Conservation (phyloP, 2,113 vertebrate species). For the Vulpes ferrilata region DNA sequence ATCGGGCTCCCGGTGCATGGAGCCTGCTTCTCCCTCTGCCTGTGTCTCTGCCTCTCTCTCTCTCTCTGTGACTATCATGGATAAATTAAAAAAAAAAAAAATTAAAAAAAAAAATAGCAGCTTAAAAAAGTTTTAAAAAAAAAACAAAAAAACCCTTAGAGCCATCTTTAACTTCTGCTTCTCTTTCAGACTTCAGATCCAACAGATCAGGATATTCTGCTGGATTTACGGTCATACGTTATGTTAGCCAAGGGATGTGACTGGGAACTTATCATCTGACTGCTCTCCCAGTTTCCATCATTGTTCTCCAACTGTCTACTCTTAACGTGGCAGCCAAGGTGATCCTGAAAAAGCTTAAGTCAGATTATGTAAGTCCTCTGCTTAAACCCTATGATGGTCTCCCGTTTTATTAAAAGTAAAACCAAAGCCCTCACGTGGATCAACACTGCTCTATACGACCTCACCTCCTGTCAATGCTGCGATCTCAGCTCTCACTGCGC, state of each 20-base stretch:
- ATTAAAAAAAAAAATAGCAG: too few relatives aligned
- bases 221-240: neutral
- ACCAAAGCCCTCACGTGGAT: neutral
- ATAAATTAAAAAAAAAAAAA: too few relatives aligned
- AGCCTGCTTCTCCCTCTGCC: too few relatives aligned
- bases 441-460: neutral
- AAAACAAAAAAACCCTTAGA: neutral
- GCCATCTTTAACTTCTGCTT: neutral
- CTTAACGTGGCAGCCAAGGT: neutral
- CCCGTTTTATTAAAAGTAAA: neutral
- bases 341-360: neutral
- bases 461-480: neutral
- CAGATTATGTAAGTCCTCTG: neutral
- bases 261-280: neutral
- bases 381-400: neutral
- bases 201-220: neutral
- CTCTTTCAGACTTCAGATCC: constrained; percentile 13
- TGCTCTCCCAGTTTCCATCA: neutral
- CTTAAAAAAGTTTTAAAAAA: too few relatives aligned
- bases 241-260: neutral
- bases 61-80: too few relatives aligned
- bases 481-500: neutral
- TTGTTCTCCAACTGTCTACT: neutral
- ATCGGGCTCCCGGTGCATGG: too few relatives aligned
- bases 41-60: too few relatives aligned